A percentile compares a stretch with the other conserved stretches of the same genome.
Evolutionary conservation across 1,140 invertebrate genomes (phyloP).

Genomic region (Rhizoglyphus robini): DNA sequence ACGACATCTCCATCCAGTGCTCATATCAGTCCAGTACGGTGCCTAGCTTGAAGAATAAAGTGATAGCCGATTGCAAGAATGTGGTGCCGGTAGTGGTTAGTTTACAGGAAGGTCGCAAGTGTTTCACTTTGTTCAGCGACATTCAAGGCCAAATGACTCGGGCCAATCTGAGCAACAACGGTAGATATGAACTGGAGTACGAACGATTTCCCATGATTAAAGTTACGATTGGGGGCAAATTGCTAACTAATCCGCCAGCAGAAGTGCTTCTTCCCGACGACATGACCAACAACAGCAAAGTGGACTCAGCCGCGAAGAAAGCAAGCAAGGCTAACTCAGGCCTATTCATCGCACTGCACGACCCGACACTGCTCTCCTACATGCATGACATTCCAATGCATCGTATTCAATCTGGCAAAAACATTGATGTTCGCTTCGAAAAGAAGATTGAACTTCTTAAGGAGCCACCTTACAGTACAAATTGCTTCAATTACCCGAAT

Average conservation of each 20-base stretch:
- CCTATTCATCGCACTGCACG: neutral
- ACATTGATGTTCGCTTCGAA: neutral
- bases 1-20: neutral
- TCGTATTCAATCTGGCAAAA: neutral
- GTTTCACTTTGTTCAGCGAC: neutral
- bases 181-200: neutral
- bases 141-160: neutral
- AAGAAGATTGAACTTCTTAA: constrained; percentile 15
- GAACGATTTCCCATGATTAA: neutral
- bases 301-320: neutral
- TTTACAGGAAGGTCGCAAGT: neutral
- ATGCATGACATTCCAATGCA: neutral
- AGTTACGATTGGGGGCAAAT: neutral
- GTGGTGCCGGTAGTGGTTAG: neutral
- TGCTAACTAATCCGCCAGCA: neutral
- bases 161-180: neutral
- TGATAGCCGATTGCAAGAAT: neutral
- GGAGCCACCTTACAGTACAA: neutral
- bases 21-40: neutral
- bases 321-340: neutral
- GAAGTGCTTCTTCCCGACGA: no score
- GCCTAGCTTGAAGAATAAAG: no score
- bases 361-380: neutral
- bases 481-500: constrained; percentile 1
- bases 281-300: no score